Percentiles rank a stretch among this genome's conserved stretches.
Evolutionary conservation across 1,140 invertebrate genomes (phyloP).

Genomic region (Dicyema japonicum): DNA sequence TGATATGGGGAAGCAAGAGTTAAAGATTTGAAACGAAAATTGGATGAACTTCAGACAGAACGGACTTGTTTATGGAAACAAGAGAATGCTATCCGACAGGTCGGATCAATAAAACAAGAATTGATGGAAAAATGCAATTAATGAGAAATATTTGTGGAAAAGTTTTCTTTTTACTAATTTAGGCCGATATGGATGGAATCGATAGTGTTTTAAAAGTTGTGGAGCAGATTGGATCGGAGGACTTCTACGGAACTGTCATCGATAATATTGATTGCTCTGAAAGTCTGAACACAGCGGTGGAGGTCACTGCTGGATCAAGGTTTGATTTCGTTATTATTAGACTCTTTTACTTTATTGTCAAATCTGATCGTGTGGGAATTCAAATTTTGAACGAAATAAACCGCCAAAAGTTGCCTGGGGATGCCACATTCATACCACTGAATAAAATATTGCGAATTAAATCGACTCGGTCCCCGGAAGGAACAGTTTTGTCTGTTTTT

Average conservation of each 20-base stretch:
- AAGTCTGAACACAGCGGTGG: conserved; percentile 80
- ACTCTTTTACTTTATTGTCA: conserved; percentile 87
- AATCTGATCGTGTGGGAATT: conserved; percentile 75
- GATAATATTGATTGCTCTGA: conserved; percentile 89
- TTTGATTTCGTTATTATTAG: conserved; percentile 20
- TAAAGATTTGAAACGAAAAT: conserved; percentile 69
- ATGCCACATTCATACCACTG: conserved; percentile 99
- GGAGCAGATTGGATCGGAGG: too few species aligned
- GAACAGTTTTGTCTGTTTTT: conserved; percentile 12
- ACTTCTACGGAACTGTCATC: conserved; percentile 74
- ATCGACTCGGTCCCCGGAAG: conserved; percentile 56
- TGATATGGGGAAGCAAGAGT: too few species aligned
- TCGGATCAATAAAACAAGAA: conserved; percentile 66
- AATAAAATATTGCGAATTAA: conserved; percentile 48
- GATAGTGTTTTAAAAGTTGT: conserved; percentile 29
- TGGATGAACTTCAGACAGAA: conserved; percentile 66
- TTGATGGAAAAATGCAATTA: conserved; percentile 67
- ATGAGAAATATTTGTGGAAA: conserved; percentile 29
- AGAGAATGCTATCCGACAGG: conserved; percentile 66
- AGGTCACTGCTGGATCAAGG: conserved; percentile 69
- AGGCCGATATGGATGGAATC: conserved; percentile 3
- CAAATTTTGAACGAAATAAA: conserved; percentile 95
- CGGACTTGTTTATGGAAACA: too few species aligned
- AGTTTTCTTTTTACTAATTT: background rate
- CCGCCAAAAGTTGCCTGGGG: conserved; percentile 57